phyloP scores from a whole-genome alignment of 2,888 invertebrate species.

The Sthenelais limicola region DNA sequence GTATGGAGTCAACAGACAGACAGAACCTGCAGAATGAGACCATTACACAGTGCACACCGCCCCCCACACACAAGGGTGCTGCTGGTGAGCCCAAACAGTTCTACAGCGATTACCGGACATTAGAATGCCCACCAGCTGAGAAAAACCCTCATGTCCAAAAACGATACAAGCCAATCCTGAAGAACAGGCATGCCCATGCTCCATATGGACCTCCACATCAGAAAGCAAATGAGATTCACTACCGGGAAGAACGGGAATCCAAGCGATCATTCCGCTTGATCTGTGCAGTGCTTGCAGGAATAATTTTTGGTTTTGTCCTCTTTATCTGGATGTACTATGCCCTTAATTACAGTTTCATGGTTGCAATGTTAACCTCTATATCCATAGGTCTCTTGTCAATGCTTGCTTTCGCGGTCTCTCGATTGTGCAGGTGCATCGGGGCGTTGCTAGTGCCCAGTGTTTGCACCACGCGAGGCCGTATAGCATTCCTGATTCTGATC shows the following conservation, averaged over 20 bases:
- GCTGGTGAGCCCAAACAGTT: slow-evolving; percentile 8
- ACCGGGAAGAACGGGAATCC: slow-evolving; percentile 39
- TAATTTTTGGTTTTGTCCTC: slow-evolving; percentile 48
- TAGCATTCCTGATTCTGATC: slow-evolving; percentile 51
- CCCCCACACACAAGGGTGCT: neutral
- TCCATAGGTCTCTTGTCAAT: slow-evolving; percentile 41
- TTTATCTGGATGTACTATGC: slow-evolving; percentile 52
- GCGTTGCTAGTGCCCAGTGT: slow-evolving; percentile 51
- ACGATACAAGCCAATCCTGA: slow-evolving; percentile 47
- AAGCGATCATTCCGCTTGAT: slow-evolving; percentile 42
- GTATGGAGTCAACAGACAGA: slow-evolving; percentile 19
- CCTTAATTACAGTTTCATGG: slow-evolving; percentile 48
- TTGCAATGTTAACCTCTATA: slow-evolving; percentile 41
- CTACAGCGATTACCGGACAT: slow-evolving; percentile 49
- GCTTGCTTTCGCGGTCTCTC: slow-evolving; percentile 48
- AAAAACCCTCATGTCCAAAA: slow-evolving; percentile 13
- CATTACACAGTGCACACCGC: neutral
- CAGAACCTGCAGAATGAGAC: slow-evolving; percentile 37
- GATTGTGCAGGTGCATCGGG: slow-evolving; percentile 50
- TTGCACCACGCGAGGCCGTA: slow-evolving; percentile 51
- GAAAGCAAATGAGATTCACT: slow-evolving; percentile 42
- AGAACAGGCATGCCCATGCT: slow-evolving; percentile 37
- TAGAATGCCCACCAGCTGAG: slow-evolving; percentile 41
- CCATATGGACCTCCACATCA: slow-evolving; percentile 35
- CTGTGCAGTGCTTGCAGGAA: slow-evolving; percentile 46